phyloP scores from a whole-genome alignment of 2,797 vertebrate genomes.

The Sebastiscus albofasciatus region DNA sequence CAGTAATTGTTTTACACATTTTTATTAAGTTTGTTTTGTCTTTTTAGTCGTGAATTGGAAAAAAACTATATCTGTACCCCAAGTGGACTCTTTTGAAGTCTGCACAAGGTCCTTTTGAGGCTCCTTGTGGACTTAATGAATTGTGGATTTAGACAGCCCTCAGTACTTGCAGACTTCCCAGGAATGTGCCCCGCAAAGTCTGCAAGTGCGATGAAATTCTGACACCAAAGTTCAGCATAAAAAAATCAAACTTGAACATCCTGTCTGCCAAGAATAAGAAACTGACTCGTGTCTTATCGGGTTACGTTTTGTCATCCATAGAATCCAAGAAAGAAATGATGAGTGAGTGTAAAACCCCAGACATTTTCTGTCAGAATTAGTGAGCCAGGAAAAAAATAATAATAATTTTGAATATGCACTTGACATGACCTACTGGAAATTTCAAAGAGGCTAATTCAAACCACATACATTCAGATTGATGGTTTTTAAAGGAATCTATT shows the following conservation, averaged over 20 bases:
- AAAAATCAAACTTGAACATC: background rate
- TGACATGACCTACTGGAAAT: background rate
- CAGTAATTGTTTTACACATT: background rate
- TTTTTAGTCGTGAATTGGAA: background rate
- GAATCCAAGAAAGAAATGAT: background rate
- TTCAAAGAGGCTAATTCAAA: background rate
- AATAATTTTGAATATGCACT: background rate
- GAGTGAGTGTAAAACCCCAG: background rate
- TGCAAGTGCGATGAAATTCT: background rate
- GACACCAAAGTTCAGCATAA: background rate
- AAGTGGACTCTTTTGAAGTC: too few relatives aligned
- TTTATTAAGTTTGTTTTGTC: background rate
- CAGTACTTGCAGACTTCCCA: background rate
- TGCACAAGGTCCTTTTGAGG: rapidly evolving
- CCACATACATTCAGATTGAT: background rate
- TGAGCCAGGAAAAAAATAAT: background rate
- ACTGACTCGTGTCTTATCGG: background rate
- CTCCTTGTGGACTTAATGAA: background rate
- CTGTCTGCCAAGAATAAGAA: background rate
- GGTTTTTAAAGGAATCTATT: background rate
- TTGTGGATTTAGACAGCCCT: background rate
- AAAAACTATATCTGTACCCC: background rate
- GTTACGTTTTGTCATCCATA: background rate
- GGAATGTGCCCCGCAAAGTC: background rate
- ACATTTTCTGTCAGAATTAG: background rate